Evolutionary conservation across 2,888 invertebrate genomes (phyloP).

Genomic region (Phytoseiulus persimilis): DNA sequence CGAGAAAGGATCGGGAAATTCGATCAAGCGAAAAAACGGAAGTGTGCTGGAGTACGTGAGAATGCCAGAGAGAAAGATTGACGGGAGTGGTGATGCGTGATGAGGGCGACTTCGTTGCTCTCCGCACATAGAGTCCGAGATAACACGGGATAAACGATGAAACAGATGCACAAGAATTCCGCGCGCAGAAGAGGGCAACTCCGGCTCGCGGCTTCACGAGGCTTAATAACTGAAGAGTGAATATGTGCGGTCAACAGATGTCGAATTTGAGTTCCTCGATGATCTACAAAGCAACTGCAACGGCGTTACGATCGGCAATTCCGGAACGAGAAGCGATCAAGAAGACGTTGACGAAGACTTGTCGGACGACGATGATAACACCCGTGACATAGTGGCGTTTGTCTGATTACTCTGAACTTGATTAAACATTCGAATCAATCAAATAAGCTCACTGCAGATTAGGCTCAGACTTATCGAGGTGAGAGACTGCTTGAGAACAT

Average conservation of each 20-base stretch:
- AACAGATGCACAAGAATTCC: background rate
- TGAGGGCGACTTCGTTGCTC: too few relatives aligned
- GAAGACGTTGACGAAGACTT: background rate
- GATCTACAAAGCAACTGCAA: background rate
- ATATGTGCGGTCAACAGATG: constrained; percentile 5
- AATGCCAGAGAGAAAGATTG: too few relatives aligned
- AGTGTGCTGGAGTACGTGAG: too few relatives aligned
- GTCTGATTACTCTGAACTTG: background rate
- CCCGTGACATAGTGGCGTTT: background rate
- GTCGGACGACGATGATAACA: background rate
- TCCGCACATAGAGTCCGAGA: too few relatives aligned
- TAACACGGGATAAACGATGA: background rate
- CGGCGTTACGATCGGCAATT: background rate
- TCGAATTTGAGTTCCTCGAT: background rate
- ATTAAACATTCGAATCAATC: background rate
- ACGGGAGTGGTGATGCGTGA: too few relatives aligned
- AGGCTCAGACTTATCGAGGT: background rate
- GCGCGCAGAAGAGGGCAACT: background rate
- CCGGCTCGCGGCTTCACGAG: background rate
- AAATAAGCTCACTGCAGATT: background rate
- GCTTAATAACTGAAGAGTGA: background rate
- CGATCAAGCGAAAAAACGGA: too few relatives aligned
- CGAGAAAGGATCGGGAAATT: too few relatives aligned
- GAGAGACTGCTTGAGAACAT: background rate
- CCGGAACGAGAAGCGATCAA: background rate